Conservation (phyloP, 1,140 invertebrate genomes). For the Papilio machaon region DNA sequence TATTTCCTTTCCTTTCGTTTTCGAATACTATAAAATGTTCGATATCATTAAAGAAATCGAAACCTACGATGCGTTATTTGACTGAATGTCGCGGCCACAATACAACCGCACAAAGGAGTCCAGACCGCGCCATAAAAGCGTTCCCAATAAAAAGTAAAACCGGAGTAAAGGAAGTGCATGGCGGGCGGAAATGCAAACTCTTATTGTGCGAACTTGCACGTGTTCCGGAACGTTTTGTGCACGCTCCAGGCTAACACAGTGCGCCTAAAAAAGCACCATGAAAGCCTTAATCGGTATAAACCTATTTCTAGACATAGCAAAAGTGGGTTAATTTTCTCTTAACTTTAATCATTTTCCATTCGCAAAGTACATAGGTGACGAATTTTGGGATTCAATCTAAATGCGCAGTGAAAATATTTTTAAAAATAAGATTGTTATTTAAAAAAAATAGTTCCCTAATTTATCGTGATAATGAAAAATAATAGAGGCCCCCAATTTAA, state of each 20-base stretch:
- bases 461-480: background rate
- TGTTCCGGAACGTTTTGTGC: constrained; percentile 78
- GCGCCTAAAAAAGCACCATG: constrained; percentile 56
- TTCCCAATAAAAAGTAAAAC: constrained; percentile 79
- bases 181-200: constrained; percentile 81
- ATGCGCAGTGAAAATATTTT: no score
- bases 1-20: constrained; percentile 76
- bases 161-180: constrained; percentile 79
- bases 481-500: background rate
- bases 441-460: background rate
- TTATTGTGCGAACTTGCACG: constrained; percentile 79
- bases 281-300: constrained; percentile 61
- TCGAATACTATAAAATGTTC: constrained; percentile 70
- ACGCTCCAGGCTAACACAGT: constrained; percentile 59
- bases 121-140: constrained; percentile 73
- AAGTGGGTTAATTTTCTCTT: constrained; percentile 32
- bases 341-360: constrained; percentile 1
- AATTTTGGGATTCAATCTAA: background rate
- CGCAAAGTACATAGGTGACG: no score
- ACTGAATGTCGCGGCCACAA: constrained; percentile 76
- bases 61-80: constrained; percentile 77
- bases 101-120: constrained; percentile 68
- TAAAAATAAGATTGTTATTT: background rate
- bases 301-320: constrained; percentile 61
- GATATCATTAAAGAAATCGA: constrained; percentile 81